Conservation (phyloP, 1,140 invertebrate species). For the Acromyrmex echinatior region DNA sequence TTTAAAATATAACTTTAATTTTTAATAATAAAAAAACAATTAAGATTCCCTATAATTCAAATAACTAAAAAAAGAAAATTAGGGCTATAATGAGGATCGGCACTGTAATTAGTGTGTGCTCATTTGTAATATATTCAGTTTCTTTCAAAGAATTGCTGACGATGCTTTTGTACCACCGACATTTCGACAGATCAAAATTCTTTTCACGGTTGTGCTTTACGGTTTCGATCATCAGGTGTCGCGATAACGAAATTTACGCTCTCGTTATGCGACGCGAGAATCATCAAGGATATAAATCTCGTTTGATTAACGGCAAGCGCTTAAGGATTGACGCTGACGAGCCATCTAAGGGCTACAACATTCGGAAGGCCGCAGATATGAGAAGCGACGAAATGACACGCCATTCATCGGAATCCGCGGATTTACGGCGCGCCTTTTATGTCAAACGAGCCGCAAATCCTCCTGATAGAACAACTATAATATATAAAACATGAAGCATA, state of each 20-base stretch:
- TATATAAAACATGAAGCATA: background rate
- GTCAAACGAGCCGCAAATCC: constrained; percentile 38
- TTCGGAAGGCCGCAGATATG: constrained; percentile 14
- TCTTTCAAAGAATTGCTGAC: too few species aligned
- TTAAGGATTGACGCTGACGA: constrained; percentile 18
- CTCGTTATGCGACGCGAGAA: constrained; percentile 19
- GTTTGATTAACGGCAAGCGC: constrained; percentile 44
- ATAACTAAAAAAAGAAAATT: too few species aligned
- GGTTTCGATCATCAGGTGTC: background rate
- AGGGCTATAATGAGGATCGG: too few species aligned
- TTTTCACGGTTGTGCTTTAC: background rate
- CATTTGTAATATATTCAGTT: background rate
- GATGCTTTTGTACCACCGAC: too few species aligned
- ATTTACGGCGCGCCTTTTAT: constrained; percentile 28
- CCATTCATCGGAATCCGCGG: constrained; percentile 48
- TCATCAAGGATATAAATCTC: constrained; percentile 20
- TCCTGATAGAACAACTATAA: constrained; percentile 27
- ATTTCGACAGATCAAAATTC: background rate
- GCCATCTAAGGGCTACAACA: background rate
- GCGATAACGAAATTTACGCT: constrained; percentile 25
- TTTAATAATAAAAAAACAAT: too few species aligned
- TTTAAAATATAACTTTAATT: too few species aligned
- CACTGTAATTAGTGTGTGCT: too few species aligned
- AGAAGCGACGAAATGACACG: constrained; percentile 21
- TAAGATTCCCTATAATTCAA: too few species aligned